These are phyloP conservation scores for Acrobeloides nanus DNA, from an alignment of 2,888 invertebrate species.

Conservation along the genomic window DNA sequence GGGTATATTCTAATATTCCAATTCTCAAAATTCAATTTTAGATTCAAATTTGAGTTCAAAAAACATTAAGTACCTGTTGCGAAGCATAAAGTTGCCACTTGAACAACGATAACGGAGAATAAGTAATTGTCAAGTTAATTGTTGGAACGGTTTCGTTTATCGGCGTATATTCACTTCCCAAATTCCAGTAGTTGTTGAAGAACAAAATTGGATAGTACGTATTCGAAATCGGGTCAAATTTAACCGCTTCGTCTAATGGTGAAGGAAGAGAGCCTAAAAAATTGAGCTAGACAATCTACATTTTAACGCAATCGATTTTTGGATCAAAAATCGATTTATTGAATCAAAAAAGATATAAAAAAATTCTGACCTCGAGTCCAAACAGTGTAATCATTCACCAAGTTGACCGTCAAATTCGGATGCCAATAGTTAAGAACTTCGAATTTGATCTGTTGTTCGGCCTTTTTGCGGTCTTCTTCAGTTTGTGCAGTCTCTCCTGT, in stretches of 20 bases:
- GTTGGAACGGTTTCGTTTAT: slow-evolving; percentile 72
- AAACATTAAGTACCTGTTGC: slow-evolving; percentile 62
- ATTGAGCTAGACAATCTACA: no score
- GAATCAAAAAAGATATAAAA: slow-evolving; percentile 2
- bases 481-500: slow-evolving; percentile 66
- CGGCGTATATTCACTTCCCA: slow-evolving; percentile 72
- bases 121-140: slow-evolving; percentile 57
- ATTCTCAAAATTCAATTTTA: not conserved
- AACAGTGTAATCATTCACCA: slow-evolving; percentile 88
- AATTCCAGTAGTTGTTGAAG: slow-evolving; percentile 97
- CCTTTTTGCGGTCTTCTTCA: slow-evolving; percentile 60
- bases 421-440: slow-evolving; percentile 96
- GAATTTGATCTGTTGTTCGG: slow-evolving; percentile 37
- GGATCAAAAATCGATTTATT: slow-evolving; percentile 2
- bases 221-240: slow-evolving; percentile 67
- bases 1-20: no score
- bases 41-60: slow-evolving; percentile 58
- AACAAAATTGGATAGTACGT: slow-evolving; percentile 87
- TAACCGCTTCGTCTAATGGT: slow-evolving; percentile 34
- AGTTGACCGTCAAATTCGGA: slow-evolving; percentile 88
- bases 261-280: slow-evolving; percentile 30
- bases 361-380: slow-evolving; percentile 72
- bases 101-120: slow-evolving; percentile 80
- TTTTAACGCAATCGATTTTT: no score
- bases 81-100: slow-evolving; percentile 98